Base-by-base conservation (phyloP, 1,140 invertebrate species). In the Drosophila pseudoobscura region DNA sequence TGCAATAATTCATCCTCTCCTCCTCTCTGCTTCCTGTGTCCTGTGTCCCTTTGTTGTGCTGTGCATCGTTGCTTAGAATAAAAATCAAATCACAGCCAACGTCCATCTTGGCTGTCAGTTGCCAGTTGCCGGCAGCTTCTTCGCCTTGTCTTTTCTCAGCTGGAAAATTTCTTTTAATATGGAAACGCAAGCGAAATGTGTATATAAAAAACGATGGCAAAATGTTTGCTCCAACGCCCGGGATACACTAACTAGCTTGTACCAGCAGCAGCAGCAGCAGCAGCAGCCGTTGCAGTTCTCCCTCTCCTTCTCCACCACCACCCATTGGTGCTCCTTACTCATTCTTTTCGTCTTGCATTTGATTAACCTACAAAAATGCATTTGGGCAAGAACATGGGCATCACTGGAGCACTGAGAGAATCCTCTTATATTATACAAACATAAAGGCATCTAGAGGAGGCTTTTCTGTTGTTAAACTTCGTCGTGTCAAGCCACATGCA, bases 311-410 rank as follows among this genome's bases (percentile, higher is more conserved):
- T 29, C 15, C 64, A 47, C 49, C 51, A 62, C 49, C 72, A 58
- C 49, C 54, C 44, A 60, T 56, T 52, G 49, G 46, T 52, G 26
- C 11, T 50, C 8, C 39, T 53, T 53, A 52, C 62, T 47, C 22
- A 51, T 50, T 71, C 60, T 61, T 52, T 43, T 56, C 61, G 72
- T 35, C 78, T 74, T 87, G 80, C 83, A 87, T 87, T 87, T 87
- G 83, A 87, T 87, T 87, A 87, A 87, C 82, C 82, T 87, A 87
- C 70, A 72, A 85, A 69, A 82, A 61, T 55, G 75, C 39, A 52
- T 47, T 62, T 46, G 76, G 70, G 58, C 68, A 54, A 62, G 71
- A 61, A 61, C 41, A 66, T 35, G 31, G 35, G 35, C 11, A 39
- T 13, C 35, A 39, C 24, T 39, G 11, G 2, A 13, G 5, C 35